Percentiles rank a stretch among this genome's conserved stretches.
These are phyloP conservation scores for Saturnia pavonia DNA, from an alignment of 2,888 invertebrate species.

Conservation along the genomic window DNA sequence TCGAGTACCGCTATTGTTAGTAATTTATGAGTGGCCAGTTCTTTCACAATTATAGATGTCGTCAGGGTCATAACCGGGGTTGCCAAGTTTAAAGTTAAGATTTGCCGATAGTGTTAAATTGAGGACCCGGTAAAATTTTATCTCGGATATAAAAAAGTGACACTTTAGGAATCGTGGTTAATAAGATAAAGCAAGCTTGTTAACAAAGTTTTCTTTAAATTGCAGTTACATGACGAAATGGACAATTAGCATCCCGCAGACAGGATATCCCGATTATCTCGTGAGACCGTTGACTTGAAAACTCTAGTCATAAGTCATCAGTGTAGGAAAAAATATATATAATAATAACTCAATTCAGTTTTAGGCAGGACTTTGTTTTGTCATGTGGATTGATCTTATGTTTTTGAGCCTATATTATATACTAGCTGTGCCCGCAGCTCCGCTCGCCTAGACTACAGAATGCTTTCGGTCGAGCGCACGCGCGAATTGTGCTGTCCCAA, in stretches of 20 bases:
- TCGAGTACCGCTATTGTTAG: not conserved
- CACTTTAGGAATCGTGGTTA: too few species aligned
- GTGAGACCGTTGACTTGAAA: not conserved
- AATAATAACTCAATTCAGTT: too few species aligned
- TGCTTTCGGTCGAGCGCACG: too few species aligned
- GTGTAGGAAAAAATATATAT: too few species aligned
- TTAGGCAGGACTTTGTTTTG: too few species aligned
- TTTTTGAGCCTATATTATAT: too few species aligned
- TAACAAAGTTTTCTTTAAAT: not conserved
- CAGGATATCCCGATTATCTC: not conserved
- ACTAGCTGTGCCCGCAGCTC: too few species aligned
- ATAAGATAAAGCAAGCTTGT: too few species aligned
- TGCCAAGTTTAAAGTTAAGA: not conserved
- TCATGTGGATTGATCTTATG: too few species aligned
- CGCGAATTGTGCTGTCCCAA: too few species aligned
- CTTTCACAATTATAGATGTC: not conserved
- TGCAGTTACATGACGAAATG: not conserved
- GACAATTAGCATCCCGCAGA: not conserved
- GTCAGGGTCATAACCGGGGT: not conserved
- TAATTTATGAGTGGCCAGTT: constrained; percentile 1
- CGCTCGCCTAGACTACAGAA: too few species aligned
- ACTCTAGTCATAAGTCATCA: not conserved
- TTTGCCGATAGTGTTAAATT: not conserved
- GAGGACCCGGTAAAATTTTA: not conserved
- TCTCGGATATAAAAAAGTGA: not conserved